Percentiles rank a stretch among this genome's conserved stretches.
These are phyloP conservation scores for Teleopsis dalmanni DNA, from an alignment of 1,140 invertebrate genomes.

Conservation along the genomic window DNA sequence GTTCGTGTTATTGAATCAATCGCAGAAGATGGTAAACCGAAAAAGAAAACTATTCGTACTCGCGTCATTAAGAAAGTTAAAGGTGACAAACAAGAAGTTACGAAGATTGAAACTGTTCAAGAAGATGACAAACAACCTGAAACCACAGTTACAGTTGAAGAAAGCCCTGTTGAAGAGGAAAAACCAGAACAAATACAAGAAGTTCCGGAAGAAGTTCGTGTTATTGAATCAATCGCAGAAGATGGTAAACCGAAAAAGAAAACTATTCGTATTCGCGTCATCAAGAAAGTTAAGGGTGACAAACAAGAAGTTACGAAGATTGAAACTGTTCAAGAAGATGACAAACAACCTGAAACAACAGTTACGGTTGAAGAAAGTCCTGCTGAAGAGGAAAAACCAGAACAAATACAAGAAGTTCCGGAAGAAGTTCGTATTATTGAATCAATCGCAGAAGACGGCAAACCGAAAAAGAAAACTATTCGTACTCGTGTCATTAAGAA, in stretches of 20 bases:
- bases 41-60: constrained; percentile 13
- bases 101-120: constrained; percentile 19
- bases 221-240: constrained; percentile 14
- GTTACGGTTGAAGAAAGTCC: constrained; percentile 26
- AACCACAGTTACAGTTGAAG: constrained; percentile 17
- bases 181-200: constrained; percentile 12
- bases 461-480: constrained; percentile 16
- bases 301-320: constrained; percentile 38
- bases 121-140: constrained; percentile 34
- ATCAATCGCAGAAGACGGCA: constrained; percentile 15
- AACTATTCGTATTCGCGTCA: constrained; percentile 21
- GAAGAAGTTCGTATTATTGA: constrained; percentile 27
- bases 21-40: constrained; percentile 10
- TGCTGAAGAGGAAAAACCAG: constrained; percentile 3
- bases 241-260: constrained; percentile 26
- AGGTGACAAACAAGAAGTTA: constrained; percentile 18
- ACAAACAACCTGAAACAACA: constrained; percentile 17
- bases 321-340: constrained; percentile 25
- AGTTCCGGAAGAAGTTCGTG: constrained; percentile 14
- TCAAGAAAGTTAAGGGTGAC: constrained; percentile 29
- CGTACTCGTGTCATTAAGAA: constrained; percentile 14
- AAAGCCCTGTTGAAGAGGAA: constrained; percentile 22
- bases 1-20: constrained; percentile 12
- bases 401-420: constrained; percentile 38
- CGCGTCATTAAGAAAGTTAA: constrained; percentile 10